Evolutionary conservation across 2,888 invertebrate genomes (phyloP).

Genomic region (Eurytoma californica): DNA sequence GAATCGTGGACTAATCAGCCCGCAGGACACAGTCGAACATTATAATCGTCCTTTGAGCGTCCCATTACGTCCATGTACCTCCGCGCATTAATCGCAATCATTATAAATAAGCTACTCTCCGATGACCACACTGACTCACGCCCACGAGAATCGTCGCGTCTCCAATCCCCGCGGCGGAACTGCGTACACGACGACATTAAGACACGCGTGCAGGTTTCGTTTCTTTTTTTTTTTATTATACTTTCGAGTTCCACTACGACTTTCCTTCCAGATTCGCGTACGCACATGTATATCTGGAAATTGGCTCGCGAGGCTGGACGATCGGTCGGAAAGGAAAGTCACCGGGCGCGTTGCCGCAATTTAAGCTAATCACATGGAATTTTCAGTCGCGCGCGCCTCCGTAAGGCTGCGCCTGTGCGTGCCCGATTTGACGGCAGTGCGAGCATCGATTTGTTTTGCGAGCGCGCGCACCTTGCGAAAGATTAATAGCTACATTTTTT

Average conservation of each 20-base stretch:
- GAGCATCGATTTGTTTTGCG: slow-evolving; percentile 19
- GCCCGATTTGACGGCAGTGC: background rate
- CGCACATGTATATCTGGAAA: background rate
- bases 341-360: slow-evolving; percentile 1
- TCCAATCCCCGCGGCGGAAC: no score
- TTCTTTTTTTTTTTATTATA: background rate
- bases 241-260: background rate
- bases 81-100: background rate
- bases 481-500: slow-evolving; percentile 15
- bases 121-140: no score
- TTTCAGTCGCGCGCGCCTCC: slow-evolving; percentile 3
- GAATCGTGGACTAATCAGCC: background rate
- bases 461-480: background rate
- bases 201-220: background rate
- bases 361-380: slow-evolving; percentile 27
- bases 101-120: no score
- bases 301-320: background rate
- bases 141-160: no score
- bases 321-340: slow-evolving; percentile 37
- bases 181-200: background rate
- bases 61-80: no score
- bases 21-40: no score
- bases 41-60: no score
- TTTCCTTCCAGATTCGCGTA: slow-evolving; percentile 29
- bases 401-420: background rate